Base-by-base conservation (phyloP, 2,797 vertebrate genomes). In the Discoglossus pictus region DNA sequence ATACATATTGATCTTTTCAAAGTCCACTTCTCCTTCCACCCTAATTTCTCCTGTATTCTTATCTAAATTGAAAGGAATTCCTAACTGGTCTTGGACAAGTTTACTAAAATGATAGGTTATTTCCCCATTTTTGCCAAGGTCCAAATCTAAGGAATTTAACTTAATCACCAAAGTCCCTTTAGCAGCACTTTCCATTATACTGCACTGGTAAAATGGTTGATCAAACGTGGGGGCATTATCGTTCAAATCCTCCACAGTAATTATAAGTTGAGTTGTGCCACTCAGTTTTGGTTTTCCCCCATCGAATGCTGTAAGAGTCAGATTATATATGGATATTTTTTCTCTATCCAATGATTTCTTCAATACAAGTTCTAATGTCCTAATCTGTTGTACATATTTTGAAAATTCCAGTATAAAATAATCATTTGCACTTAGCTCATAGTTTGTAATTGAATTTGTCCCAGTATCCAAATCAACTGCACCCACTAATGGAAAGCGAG, bases 391-490 rank as follows among this genome's bases (percentile, higher is more conserved):
- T 43, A 75, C 76, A 70, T 91, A 89, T 42, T 79, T 87, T 79
- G 93, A 89, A 21, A 78, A 74, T 74, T 81, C 79, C 61, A 84
- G 60, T 1, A 69, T 75, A 40, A 84, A 78, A 64, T 75, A 69
- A 9, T 80, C 76, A 2, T 78, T 81, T 70, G 77, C 73, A 63
- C 75, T 80, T 23, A 83, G 72, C 27, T 76, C 73, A 7, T 82
- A 84, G 73, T 72, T 78, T 62, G 67, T 80, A 20, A 83, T 76
- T 40, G 80, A 80, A 73, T 84, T 83, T 73, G 68, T 76, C 2
- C 72, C 77, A 62, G 65, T 13, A 8, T 75, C 75, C 67, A 74
- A 56, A 59, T 83, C 81, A 70, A 77, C 74, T 54, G 81, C 80
- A 46, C 78, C 82, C 52, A 79, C 74, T 61, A 80, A 68, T 10